Evolutionary conservation across 2,888 invertebrate genomes (phyloP), one percentile per base, ranked within the genome.

Genomic region (Clusia tigrina): DNA sequence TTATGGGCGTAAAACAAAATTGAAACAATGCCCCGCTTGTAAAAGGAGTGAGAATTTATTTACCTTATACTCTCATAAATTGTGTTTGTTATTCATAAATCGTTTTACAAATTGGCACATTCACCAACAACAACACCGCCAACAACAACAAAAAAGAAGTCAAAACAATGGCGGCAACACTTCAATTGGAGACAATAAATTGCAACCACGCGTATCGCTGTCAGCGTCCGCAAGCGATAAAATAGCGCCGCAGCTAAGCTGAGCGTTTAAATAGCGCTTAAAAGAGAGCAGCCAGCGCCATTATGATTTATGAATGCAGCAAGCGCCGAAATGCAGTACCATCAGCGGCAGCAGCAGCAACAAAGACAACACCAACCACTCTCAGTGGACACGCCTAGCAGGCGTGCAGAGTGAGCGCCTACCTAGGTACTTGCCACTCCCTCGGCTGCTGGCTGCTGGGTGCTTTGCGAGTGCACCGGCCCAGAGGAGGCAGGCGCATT

Each of bases 121-220:
- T 10, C 32, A 32, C 6, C 32, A 32, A 12, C 32, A 32, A 32
- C 32, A 32, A 32, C 12, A 32, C 32, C 12, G 12, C 6, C 32
- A 32, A 17, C 42, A 42, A 17, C 42, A 42, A 17, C 32, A 42
- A 32, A 9, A 32, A 32, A 42, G n/a, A 42, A 10, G 42, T 42
- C 42, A 42, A 42, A 42, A 42, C n/a, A 42, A 42, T n/a, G n/a
- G 9, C 42, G 42, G 48, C 22, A 22, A 48, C 48, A 48, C 48
- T 22, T 48, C 22, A 48, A 48, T 48, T 48, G 6, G 6, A 22
- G 22, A 48, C 48, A 48, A 48, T 48, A 48, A 48, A 48, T 48
- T 22, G 15, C 48, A 48, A 22, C 22, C 48, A 48, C 48, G 48
- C 48, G 5, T 22, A 15, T 18, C 48, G 48, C 20, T 22, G 48